Evolutionary conservation across 2,797 vertebrate species (phyloP), one percentile per base, ranked within the genome.

Genomic region (Triplophysa bombifrons): DNA sequence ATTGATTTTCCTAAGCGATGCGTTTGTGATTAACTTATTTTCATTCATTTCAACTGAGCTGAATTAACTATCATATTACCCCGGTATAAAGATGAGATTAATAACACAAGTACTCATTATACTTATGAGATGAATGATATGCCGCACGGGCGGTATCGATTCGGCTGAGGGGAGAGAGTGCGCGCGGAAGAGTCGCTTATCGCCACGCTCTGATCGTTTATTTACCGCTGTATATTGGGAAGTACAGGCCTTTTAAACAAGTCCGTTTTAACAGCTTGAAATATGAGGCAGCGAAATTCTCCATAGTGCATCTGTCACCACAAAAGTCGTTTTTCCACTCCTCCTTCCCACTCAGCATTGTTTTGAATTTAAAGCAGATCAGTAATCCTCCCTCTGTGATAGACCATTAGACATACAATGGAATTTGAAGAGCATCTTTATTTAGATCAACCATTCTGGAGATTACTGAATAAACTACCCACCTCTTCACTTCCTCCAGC

Each of bases 1-100:
- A 94, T 93, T 87, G 92, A 94, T 93, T 94, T 92, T 89, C 88
- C 87, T 89, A 92, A 93, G 88, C 91, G 89, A 93, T 92, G 92
- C 88, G 86, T 91, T 93, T 93, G 87, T 91, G 89, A 94, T 94
- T 83, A 92, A 91, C 90, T 92, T 92, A 91, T 92, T 92, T 91
- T 91, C 85, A 85, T 86, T 88, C 89, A 87, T 88, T 90, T 91
- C 91, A 89, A 83, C 85, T 84, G 88, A 88, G 87, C 84, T 90
- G 90, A 92, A 94, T 92, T 91, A 91, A 89, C 87, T 89, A 87
- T 91, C 86, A 85, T 87, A 90, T 92, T 90, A 92, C 87, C 85
- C 86, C 77, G 82, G 87, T 91, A 92, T 94, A 91, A 93, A 92
- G 90, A 88, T 84, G 85, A 92, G 89, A 93, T 93, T 92, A 93